A percentile compares a stretch with the other conserved stretches of the same genome.
phyloP scores from a whole-genome alignment of 2,113 vertebrate genomes.

The Falco punctatus region DNA sequence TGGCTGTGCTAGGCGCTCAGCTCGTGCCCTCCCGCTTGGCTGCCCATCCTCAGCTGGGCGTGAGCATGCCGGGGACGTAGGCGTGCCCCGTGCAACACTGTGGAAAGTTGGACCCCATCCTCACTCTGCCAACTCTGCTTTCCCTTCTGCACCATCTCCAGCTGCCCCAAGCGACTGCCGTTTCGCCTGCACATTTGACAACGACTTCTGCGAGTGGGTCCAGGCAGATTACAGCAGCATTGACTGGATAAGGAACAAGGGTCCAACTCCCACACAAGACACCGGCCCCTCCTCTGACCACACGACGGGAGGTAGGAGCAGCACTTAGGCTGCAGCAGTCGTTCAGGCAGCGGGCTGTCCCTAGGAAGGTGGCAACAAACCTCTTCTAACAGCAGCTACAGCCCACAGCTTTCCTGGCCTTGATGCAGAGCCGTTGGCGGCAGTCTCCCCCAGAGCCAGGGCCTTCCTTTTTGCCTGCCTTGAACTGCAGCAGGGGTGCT shows the following conservation, averaged over 20 bases:
- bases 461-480: neutral
- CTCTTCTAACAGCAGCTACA: neutral
- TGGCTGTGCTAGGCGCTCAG: neutral
- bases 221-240: slow-evolving; percentile 75
- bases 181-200: slow-evolving; percentile 72
- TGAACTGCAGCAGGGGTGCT: neutral
- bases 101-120: neutral
- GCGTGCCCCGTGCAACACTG: neutral
- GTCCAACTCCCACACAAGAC: slow-evolving; percentile 72
- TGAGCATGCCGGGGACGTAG: no score
- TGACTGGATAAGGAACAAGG: slow-evolving; percentile 81
- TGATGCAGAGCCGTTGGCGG: neutral
- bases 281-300: slow-evolving; percentile 82
- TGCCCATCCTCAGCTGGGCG: neutral
- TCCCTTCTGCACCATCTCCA: neutral
- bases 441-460: no score
- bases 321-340: neutral
- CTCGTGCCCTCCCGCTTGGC: neutral
- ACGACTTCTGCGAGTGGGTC: slow-evolving; percentile 75
- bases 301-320: slow-evolving; percentile 79
- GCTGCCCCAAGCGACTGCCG: neutral
- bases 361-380: neutral
- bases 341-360: neutral
- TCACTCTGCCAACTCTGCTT: neutral
- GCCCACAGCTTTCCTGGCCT: neutral